Evolutionary conservation across 2,888 invertebrate genomes (phyloP).

Genomic region (Laspeyria flexula): DNA sequence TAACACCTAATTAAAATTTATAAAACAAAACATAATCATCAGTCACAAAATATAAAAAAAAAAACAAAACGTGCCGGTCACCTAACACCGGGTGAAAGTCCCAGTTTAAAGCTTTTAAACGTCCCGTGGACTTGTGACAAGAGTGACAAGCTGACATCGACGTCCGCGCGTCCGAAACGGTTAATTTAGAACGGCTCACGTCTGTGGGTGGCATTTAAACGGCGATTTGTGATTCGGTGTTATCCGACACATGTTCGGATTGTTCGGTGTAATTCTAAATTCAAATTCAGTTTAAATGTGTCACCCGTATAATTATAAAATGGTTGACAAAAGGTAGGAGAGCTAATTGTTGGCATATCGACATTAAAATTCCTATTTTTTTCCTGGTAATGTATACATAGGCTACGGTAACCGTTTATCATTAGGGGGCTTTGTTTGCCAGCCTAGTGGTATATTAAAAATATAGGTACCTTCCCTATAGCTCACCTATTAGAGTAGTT

Average conservation of each 20-base stretch:
- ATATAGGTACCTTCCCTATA: no score
- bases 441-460: no score
- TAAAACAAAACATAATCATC: slow-evolving; percentile 9
- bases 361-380: no score
- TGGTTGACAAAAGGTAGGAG: background rate
- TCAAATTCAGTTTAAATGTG: slow-evolving; percentile 20
- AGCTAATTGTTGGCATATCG: background rate
- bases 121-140: slow-evolving; percentile 71
- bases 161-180: slow-evolving; percentile 78
- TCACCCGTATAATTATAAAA: background rate
- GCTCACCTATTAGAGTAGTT: no score
- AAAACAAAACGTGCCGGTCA: slow-evolving; percentile 62
- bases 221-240: slow-evolving; percentile 50
- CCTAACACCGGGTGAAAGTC: slow-evolving; percentile 78
- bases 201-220: slow-evolving; percentile 52
- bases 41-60: slow-evolving; percentile 41
- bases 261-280: no score
- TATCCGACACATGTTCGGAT: slow-evolving; percentile 32
- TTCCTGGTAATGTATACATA: no score
- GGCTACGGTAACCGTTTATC: no score
- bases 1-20: no score
- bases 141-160: slow-evolving; percentile 79
- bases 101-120: slow-evolving; percentile 70
- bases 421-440: no score
- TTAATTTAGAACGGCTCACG: slow-evolving; percentile 68